Evolutionary conservation across 2,113 vertebrate species (phyloP).

Genomic region (Chitala chitala): DNA sequence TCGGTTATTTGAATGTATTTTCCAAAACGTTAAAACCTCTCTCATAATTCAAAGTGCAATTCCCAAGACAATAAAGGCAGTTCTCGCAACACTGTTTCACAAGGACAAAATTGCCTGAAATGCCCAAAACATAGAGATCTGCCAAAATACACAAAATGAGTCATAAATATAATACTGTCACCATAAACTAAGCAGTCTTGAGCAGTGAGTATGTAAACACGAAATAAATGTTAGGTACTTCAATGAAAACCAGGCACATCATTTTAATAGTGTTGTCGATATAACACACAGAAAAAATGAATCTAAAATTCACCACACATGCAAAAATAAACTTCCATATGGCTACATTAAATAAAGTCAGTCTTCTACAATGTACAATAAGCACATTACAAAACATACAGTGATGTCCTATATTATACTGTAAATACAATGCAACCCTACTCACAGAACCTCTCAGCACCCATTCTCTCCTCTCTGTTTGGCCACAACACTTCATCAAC

Average conservation of each 20-base stretch:
- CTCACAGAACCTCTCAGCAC: not conserved
- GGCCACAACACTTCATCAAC: conserved; percentile 2
- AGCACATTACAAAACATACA: not conserved
- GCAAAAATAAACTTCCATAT: not conserved
- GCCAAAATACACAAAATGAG: not conserved
- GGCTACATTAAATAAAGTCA: not conserved
- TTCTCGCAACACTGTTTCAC: conserved; percentile 1
- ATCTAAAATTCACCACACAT: not conserved
- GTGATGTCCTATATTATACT: too few relatives aligned
- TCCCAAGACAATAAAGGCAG: not conserved
- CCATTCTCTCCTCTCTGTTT: not conserved
- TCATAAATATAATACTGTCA: not conserved
- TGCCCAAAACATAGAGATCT: not conserved
- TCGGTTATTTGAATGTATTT: not conserved
- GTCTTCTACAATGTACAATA: not conserved
- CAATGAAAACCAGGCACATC: not conserved
- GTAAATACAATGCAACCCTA: too few relatives aligned
- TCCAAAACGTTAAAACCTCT: not conserved
- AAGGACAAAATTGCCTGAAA: too few relatives aligned
- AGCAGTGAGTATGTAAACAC: not conserved
- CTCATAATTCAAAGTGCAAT: not conserved
- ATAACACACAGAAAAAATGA: not conserved
- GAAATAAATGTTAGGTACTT: too few relatives aligned
- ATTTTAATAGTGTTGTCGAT: not conserved
- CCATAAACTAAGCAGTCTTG: not conserved